A percentile compares a stretch with the other conserved stretches of the same genome.
Conservation (phyloP, 1,140 invertebrate species). For the Araneus ventricosus region DNA sequence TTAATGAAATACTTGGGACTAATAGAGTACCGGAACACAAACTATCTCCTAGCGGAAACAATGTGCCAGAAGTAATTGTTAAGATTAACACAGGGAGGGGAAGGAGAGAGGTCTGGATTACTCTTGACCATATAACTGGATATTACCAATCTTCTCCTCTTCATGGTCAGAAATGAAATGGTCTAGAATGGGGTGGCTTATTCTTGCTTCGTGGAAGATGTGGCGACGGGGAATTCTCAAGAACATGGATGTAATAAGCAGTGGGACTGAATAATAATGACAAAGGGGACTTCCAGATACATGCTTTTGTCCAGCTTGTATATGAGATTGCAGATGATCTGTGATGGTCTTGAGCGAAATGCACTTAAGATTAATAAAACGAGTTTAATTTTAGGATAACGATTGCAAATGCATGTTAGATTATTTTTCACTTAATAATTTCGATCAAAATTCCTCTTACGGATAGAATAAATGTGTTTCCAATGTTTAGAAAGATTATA, state of each 20-base stretch:
- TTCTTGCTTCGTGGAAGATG: neutral
- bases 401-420: too few species aligned
- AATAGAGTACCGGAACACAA: slow-evolving; percentile 41
- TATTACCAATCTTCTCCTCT: neutral
- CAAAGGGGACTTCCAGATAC: neutral
- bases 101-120: neutral
- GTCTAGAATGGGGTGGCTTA: neutral
- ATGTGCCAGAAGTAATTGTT: slow-evolving; percentile 52
- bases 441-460: too few species aligned
- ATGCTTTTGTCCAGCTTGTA: too few species aligned
- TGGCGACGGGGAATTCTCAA: neutral
- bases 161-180: neutral
- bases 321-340: too few species aligned
- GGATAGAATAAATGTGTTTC: too few species aligned
- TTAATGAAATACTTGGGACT: slow-evolving; percentile 73
- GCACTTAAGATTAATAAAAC: too few species aligned
- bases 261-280: neutral
- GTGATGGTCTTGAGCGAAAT: too few species aligned
- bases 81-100: neutral
- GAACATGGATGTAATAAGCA: neutral
- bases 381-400: too few species aligned
- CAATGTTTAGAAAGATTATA: too few species aligned
- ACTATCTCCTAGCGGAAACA: slow-evolving; percentile 52
- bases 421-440: too few species aligned
- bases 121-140: neutral